These are phyloP conservation scores for Orthochromis malagaraziensis DNA, from an alignment of 2,113 vertebrate genomes.

Conservation along the genomic window DNA sequence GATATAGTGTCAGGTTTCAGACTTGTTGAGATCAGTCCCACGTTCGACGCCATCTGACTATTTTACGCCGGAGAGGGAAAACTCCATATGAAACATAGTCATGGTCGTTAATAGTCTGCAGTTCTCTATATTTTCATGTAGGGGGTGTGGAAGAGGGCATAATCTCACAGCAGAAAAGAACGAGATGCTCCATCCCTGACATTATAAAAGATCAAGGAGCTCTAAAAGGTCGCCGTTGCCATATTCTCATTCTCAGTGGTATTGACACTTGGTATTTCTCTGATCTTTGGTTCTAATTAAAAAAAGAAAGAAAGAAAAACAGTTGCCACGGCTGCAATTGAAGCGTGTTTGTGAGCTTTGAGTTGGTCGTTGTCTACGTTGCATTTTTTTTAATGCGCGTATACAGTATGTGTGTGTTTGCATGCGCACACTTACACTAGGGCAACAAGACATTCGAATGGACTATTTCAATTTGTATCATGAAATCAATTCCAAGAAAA, in stretches of 20 bases:
- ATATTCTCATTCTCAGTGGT: constrained; percentile 65
- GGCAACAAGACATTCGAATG: background rate
- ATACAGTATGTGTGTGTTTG: background rate
- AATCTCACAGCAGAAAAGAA: constrained; percentile 41
- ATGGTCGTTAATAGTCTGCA: constrained; percentile 20
- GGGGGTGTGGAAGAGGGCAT: constrained; percentile 39
- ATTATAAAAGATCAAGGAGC: constrained; percentile 73
- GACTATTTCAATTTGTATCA: background rate
- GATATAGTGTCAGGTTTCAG: constrained; percentile 5
- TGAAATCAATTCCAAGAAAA: background rate
- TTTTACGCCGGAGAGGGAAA: background rate
- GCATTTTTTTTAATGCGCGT: background rate
- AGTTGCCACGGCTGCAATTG: constrained; percentile 52
- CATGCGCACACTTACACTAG: background rate
- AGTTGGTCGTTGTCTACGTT: background rate
- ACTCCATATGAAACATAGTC: background rate
- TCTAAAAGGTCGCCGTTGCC: constrained; percentile 71
- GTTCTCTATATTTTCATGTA: constrained; percentile 46
- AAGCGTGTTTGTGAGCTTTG: constrained; percentile 25
- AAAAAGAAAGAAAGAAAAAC: constrained; percentile 63
- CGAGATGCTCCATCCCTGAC: constrained; percentile 64
- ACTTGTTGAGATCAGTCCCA: constrained; percentile 25
- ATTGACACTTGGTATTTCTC: constrained; percentile 77
- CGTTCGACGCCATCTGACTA: background rate
- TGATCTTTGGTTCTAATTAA: constrained; percentile 77